A percentile compares a stretch with the other conserved stretches of the same genome.
Evolutionary conservation across 2,797 vertebrate genomes (phyloP).

Genomic region (Limosa lapponica): DNA sequence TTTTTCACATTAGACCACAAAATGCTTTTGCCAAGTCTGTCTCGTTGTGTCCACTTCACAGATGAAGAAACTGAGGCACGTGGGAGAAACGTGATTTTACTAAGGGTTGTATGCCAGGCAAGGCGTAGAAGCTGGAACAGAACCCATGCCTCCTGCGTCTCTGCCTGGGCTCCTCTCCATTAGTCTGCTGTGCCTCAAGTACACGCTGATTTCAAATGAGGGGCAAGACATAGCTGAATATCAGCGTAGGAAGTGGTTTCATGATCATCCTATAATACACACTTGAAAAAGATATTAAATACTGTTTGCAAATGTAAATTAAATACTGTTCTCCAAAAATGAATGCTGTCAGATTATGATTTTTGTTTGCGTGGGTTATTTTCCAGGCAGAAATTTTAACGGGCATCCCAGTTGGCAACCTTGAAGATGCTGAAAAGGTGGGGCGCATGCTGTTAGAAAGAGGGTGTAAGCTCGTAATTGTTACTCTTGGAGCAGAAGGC

Average conservation of each 20-base stretch:
- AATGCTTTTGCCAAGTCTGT: background rate
- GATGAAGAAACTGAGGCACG: background rate
- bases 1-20: conserved; percentile 2
- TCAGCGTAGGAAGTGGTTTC: conserved; percentile 29
- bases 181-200: conserved; percentile 13
- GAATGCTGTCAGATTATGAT: conserved; percentile 46
- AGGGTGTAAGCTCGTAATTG: conserved; percentile 86
- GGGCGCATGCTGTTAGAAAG: conserved; percentile 80
- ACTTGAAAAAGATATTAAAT: background rate
- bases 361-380: conserved; percentile 43
- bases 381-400: conserved; percentile 93
- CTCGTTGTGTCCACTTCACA: background rate
- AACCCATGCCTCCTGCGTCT: background rate
- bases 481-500: conserved; percentile 92
- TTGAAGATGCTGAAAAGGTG: conserved; percentile 82
- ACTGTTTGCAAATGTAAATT: background rate
- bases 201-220: background rate
- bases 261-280: background rate
- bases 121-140: background rate
- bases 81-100: conserved; percentile 12
- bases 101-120: background rate
- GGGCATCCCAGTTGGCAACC: conserved; percentile 75
- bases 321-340: conserved; percentile 21
- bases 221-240: background rate
- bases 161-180: background rate